Evolutionary conservation across 2,888 invertebrate species (phyloP).

Genomic region (Reticulitermes lucifugus): DNA sequence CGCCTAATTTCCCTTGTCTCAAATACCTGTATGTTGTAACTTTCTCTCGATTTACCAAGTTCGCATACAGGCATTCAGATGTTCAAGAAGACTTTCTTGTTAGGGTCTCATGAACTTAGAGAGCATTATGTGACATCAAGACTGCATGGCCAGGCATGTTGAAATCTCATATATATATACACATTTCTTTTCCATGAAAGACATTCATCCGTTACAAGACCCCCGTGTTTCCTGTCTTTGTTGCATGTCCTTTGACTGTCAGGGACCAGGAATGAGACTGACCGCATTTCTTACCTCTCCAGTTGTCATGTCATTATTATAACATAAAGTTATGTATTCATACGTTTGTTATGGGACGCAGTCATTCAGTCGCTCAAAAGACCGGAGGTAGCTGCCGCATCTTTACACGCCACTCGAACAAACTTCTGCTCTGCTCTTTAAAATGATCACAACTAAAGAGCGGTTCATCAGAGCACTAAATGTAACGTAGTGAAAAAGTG

Average conservation of each 20-base stretch:
- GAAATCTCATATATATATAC: too few species aligned
- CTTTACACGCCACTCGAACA: not conserved
- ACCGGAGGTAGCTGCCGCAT: not conserved
- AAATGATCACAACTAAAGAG: not conserved
- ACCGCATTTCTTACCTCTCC: conserved; percentile 12
- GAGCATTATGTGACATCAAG: too few species aligned
- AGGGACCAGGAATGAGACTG: not conserved
- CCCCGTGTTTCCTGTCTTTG: not conserved
- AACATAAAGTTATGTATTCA: conserved; percentile 28
- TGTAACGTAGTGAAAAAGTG: not conserved
- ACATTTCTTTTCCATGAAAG: too few species aligned
- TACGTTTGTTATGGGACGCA: conserved; percentile 1
- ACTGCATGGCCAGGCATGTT: too few species aligned
- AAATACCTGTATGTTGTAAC: too few species aligned
- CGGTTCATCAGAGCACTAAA: not conserved
- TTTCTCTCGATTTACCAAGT: too few species aligned
- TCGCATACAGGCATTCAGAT: too few species aligned
- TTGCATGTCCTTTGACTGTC: conserved; percentile 3
- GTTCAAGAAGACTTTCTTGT: too few species aligned
- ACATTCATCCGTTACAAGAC: not conserved
- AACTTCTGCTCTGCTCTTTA: conserved; percentile 1
- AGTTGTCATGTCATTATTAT: conserved; percentile 12
- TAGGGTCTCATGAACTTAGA: too few species aligned
- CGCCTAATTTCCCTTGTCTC: too few species aligned
- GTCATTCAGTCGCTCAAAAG: not conserved